Evolutionary conservation across 2,888 invertebrate genomes (phyloP), one percentile per base, ranked within the genome.

Genomic region (Tinea semifulvella): DNA sequence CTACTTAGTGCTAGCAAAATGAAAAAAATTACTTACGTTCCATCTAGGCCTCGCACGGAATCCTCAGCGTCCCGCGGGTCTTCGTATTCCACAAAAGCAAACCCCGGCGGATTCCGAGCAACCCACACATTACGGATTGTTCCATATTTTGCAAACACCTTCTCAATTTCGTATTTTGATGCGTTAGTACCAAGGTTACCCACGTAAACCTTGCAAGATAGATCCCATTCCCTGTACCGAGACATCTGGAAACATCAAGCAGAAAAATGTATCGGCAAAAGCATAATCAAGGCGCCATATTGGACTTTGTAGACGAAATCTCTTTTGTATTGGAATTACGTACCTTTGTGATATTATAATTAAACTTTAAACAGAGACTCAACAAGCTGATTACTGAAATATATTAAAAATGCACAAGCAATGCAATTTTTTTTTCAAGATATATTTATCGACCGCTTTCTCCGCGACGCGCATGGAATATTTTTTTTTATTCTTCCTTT

Each of bases 111-210:
- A 64, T 96, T 94, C 58, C 95, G 83, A 0, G 96, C 96, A 43
- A 96, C 94, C 96, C 96, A 96, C 40, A 96, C 94, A 71, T 94
- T 96, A 56, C 92, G 85, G 51, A 96, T 83, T 31, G 91, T 91
- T 6, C 96, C 96, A 68, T 92, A 96, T 70, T 93, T 92, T 47
- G 88, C 85, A 68, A 96, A 96, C 7, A 91, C 87, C 58, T 90
- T 91, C 68, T 96, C 95, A 47, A 93, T 86, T 71, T 94, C 94
- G 63, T 92, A 90, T 70, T 94, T 93, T 10, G 94, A 92, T 4
- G 94, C 94, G 60, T 93, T 94, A 55, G 91, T 92, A 5, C 94
- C 94, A 50, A 96, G 82, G 64, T 95, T 95, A 14, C 96, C 96
- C 18, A 96, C 92, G 65, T 96, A 96, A 1, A 96, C 94, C 74